phyloP scores from a whole-genome alignment of 2,888 invertebrate species.

The Xestia xanthographa region DNA sequence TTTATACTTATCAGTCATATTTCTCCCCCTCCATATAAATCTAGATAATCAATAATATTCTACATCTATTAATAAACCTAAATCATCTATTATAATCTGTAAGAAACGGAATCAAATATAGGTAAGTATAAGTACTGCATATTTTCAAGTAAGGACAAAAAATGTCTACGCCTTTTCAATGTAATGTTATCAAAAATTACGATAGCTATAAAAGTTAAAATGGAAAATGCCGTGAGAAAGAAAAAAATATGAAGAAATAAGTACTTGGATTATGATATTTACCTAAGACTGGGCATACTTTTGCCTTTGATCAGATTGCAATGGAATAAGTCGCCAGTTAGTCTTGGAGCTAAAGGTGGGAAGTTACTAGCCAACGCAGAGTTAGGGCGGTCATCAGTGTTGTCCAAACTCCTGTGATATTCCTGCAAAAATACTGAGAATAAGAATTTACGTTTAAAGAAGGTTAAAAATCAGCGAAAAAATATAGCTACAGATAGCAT shows the following conservation, averaged over 20 bases:
- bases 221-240: constrained; percentile 59
- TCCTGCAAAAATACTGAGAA: constrained; percentile 90
- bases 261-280: constrained; percentile 72
- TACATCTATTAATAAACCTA: constrained; percentile 61
- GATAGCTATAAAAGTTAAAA: constrained; percentile 52
- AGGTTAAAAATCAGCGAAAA: constrained; percentile 66
- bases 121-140: constrained; percentile 32
- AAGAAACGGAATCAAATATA: constrained; percentile 43
- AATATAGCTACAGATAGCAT: constrained; percentile 91
- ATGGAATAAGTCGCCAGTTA: constrained; percentile 88
- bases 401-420: constrained; percentile 95
- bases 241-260: constrained; percentile 34
- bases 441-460: constrained; percentile 36
- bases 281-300: constrained; percentile 99
- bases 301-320: constrained; percentile 97
- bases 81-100: constrained; percentile 48
- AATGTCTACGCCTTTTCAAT: constrained; percentile 50
- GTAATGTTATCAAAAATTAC: constrained; percentile 37
- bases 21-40: constrained; percentile 49
- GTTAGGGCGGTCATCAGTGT: constrained; percentile 94
- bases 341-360: constrained; percentile 89
- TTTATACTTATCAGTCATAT: constrained; percentile 12
- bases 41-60: constrained; percentile 45
- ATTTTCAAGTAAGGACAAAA: constrained; percentile 45
- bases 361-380: constrained; percentile 93